Conservation (phyloP, 2,113 vertebrate species). For the Aramus guarauna region DNA sequence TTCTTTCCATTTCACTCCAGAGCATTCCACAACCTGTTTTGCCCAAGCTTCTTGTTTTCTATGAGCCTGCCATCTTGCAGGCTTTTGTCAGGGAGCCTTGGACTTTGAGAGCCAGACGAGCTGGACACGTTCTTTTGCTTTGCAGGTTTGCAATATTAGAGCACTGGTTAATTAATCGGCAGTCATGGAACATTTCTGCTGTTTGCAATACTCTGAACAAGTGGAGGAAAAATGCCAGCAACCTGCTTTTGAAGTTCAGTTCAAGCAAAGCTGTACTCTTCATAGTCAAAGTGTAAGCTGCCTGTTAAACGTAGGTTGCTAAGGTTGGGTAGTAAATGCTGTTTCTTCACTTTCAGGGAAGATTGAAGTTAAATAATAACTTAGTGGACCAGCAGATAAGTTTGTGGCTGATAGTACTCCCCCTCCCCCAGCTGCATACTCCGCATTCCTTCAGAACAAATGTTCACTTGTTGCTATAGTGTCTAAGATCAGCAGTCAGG, state of each 20-base stretch:
- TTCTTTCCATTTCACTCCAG: background rate
- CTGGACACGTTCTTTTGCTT: background rate
- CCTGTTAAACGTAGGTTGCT: background rate
- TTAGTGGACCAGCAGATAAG: conserved; percentile 58
- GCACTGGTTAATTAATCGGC: background rate
- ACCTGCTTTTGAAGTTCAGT: background rate
- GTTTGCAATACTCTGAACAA: background rate
- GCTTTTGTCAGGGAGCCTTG: background rate
- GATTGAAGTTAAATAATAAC: conserved; percentile 70
- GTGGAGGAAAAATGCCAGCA: background rate
- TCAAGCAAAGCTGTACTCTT: background rate
- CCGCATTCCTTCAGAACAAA: conserved; percentile 88
- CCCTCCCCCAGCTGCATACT: conserved; percentile 83
- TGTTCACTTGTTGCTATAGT: conserved; percentile 88
- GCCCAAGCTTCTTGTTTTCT: background rate
- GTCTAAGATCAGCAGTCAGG: conserved; percentile 77
- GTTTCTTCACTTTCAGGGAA: conserved; percentile 31
- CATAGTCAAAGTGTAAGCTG: background rate
- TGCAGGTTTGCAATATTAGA: background rate
- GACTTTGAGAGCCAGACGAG: background rate
- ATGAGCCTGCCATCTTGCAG: background rate
- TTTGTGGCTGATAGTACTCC: conserved; percentile 65
- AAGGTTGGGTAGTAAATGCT: background rate
- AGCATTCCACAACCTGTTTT: background rate
- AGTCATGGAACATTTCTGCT: background rate